Evolutionary conservation across 2,888 invertebrate species (phyloP), one percentile per base, ranked within the genome.

Genomic region (Tryphoninae sp.): DNA sequence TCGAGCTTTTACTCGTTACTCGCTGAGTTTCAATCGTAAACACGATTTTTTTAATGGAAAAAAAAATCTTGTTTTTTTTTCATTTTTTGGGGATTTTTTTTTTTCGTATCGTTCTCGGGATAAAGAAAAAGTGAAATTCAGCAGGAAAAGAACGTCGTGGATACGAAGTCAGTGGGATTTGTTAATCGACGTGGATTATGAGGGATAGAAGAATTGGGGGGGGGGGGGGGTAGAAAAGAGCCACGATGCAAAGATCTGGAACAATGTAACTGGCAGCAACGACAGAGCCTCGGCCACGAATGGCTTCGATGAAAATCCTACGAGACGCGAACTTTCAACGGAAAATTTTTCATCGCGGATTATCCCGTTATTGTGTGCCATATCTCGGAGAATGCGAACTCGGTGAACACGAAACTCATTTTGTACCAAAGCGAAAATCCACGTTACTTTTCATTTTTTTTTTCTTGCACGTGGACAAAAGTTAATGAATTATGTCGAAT

Each of bases 301-400:
- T 40, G 74, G 74, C 78, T 78, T 78, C 78, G 81, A 81, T 64
- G 81, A 71, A 74, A 59, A 65, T 45, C 59, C 59, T 65, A 59
- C 68, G 33, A 33, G 33, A 55, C 42, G 62, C 19, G 69, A 74
- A 11, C 23, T 68, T 51, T 49, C 49, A 13, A 33, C 45, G 72
- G 55, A 59, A 40, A 59, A 81, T 78, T 64, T 78, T 65, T 65
- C 74, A 58, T 59, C 65, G 45, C 58, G 69, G 81, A 77, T 81
- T 74, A 81, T 65, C 45, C 33, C 59, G 51, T 51, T 55, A 81
- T 81, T 81, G 78, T 74, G 69, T 69, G 19, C 2, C 49, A 13
- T 51, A 6, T 45, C 45, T 73, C 65, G 16, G 40, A 64, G 22
- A 55, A 58, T 9, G 22, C 33, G 55, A 55, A 16, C 51, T 4